phyloP scores from a whole-genome alignment of 1,140 invertebrate species.

The Euglossa dilemma region DNA sequence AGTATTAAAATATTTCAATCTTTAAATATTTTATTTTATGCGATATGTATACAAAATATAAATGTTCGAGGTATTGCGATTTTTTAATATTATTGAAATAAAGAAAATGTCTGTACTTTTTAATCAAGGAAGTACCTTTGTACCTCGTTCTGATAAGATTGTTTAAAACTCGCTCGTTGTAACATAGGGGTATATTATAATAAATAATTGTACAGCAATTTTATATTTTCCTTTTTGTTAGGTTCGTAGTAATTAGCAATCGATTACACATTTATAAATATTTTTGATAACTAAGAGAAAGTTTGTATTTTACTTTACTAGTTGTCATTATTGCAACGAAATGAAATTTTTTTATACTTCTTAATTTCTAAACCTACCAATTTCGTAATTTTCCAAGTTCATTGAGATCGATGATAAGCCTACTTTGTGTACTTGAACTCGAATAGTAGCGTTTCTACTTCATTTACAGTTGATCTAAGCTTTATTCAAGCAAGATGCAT shows the following conservation, averaged over 20 bases:
- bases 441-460: neutral
- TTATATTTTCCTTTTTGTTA: neutral
- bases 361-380: neutral
- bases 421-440: neutral
- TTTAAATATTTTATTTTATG: neutral
- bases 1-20: neutral
- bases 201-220: neutral
- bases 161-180: neutral
- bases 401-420: neutral
- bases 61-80: neutral
- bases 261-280: neutral
- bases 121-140: slow-evolving; percentile 20
- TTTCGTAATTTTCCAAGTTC: neutral
- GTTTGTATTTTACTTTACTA: neutral
- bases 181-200: neutral
- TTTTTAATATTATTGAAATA: neutral
- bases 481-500: neutral
- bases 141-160: slow-evolving; percentile 8
- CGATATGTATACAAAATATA: neutral
- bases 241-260: neutral
- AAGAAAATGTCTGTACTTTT: neutral
- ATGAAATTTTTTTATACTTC: neutral
- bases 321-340: neutral
- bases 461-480: neutral
- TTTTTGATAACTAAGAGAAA: neutral